A percentile compares a stretch with the other conserved stretches of the same genome.
Evolutionary conservation across 2,888 invertebrate species (phyloP).

Genomic region (Drosophila flavopinicola): DNA sequence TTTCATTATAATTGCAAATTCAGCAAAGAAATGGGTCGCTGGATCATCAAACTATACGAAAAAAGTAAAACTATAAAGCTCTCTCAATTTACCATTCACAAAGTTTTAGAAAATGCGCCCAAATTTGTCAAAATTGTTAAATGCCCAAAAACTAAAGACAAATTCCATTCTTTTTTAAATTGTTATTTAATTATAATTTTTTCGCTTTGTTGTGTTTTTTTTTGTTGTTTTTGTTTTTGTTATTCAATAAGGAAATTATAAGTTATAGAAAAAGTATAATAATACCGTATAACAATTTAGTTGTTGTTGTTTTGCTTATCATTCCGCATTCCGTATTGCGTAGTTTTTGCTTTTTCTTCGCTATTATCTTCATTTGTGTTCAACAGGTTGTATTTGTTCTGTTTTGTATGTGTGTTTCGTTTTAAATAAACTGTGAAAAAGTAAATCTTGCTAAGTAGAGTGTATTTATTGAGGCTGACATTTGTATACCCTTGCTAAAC

Average conservation of each 20-base stretch:
- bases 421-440: conserved; percentile 42
- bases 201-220: conserved; percentile 42
- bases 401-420: conserved; percentile 34
- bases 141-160: background rate
- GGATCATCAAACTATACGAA: background rate
- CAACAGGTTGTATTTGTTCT: conserved; percentile 38
- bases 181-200: conserved; percentile 76
- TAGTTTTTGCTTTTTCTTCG: conserved; percentile 41
- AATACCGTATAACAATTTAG: conserved; percentile 84
- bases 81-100: background rate
- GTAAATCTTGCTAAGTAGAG: conserved; percentile 37
- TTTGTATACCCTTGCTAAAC: conserved; percentile 27
- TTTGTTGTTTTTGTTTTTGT: conserved; percentile 50
- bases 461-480: conserved; percentile 34
- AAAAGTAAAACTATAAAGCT: background rate
- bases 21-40: background rate
- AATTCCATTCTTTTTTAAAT: conserved; percentile 54
- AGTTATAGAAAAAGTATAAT: conserved; percentile 84
- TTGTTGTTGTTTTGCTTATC: conserved; percentile 47
- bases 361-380: conserved; percentile 47
- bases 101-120: too few species aligned
- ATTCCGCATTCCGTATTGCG: conserved; percentile 39
- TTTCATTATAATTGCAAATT: background rate
- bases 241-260: conserved; percentile 83
- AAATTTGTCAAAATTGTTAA: too few species aligned